Evolutionary conservation across 2,797 vertebrate genomes (phyloP).

Genomic region (Arremon brunneinucha): DNA sequence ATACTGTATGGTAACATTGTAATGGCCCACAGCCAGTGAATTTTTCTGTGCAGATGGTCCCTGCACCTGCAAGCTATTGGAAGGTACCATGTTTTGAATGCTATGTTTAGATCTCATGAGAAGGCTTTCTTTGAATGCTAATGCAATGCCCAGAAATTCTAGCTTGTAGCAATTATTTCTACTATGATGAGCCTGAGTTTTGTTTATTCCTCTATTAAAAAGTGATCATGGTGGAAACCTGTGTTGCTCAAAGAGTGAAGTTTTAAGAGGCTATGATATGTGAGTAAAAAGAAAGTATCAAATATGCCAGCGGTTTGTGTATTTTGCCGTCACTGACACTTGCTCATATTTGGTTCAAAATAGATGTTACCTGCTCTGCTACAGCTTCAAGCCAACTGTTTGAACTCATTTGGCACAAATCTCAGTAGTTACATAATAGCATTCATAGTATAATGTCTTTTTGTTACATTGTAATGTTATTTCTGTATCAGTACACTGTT

Average conservation of each 20-base stretch:
- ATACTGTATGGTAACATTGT: background rate
- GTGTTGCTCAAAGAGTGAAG: background rate
- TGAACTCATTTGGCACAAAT: background rate
- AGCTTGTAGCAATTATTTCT: slow-evolving; percentile 4
- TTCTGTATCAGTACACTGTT: background rate
- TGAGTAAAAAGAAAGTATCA: background rate
- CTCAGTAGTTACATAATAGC: background rate
- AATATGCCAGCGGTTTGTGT: background rate
- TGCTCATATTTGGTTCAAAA: background rate
- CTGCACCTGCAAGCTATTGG: slow-evolving; percentile 17
- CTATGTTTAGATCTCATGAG: slow-evolving; percentile 29
- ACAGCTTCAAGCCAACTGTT: background rate
- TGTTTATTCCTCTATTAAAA: background rate
- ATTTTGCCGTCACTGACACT: background rate
- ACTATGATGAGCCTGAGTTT: background rate
- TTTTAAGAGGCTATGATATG: background rate
- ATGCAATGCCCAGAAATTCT: background rate
- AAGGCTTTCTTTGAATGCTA: slow-evolving; percentile 2
- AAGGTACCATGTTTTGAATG: slow-evolving; percentile 28
- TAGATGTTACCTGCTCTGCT: too few relatives aligned
- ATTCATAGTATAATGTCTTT: background rate
- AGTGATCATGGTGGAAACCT: background rate
- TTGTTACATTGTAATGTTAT: background rate
- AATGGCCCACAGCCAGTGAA: slow-evolving; percentile 5
- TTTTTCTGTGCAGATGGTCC: slow-evolving; percentile 32